phyloP scores from a whole-genome alignment of 2,888 invertebrate genomes.

The Mesorhabditis spiculigera region DNA sequence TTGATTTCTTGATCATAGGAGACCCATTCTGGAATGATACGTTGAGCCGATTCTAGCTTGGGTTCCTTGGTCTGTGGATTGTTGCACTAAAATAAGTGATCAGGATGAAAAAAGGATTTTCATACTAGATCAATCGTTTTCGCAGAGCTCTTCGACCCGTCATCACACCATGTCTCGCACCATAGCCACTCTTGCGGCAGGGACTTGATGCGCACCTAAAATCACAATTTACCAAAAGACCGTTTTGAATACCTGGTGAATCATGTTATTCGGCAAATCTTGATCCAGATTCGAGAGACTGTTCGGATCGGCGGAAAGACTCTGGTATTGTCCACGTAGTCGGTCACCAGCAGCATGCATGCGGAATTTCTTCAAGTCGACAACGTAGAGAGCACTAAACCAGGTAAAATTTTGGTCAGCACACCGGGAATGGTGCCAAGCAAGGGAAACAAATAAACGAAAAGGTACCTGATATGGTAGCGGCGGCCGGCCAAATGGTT shows the following conservation, averaged over 20 bases:
- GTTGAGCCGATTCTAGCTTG: slow-evolving; percentile 89
- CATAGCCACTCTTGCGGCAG: slow-evolving; percentile 98
- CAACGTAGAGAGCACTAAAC: slow-evolving; percentile 90
- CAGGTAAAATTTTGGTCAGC: background rate
- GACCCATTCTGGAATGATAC: slow-evolving; percentile 95
- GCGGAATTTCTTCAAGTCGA: slow-evolving; percentile 90
- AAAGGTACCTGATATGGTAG: slow-evolving; percentile 67
- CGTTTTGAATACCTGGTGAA: slow-evolving; percentile 73
- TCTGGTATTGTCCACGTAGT: slow-evolving; percentile 95
- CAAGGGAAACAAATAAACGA: background rate
- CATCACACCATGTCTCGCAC: slow-evolving; percentile 99
- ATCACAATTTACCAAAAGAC: slow-evolving; percentile 9
- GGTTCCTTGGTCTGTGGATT: slow-evolving; percentile 99
- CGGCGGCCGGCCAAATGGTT: slow-evolving; percentile 89
- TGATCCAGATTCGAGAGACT: slow-evolving; percentile 89
- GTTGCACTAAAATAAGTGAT: slow-evolving; percentile 74
- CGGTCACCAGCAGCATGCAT: slow-evolving; percentile 96
- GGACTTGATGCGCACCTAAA: slow-evolving; percentile 82
- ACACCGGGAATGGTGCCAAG: background rate
- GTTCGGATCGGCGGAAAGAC: slow-evolving; percentile 97
- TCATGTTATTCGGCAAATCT: slow-evolving; percentile 99
- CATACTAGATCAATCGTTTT: slow-evolving; percentile 85
- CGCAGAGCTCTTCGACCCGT: slow-evolving; percentile 79
- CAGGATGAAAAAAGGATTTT: slow-evolving; percentile 7
- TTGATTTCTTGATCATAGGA: slow-evolving; percentile 90